Base-by-base conservation (phyloP, 2,888 invertebrate genomes). In the Noctua pronuba region DNA sequence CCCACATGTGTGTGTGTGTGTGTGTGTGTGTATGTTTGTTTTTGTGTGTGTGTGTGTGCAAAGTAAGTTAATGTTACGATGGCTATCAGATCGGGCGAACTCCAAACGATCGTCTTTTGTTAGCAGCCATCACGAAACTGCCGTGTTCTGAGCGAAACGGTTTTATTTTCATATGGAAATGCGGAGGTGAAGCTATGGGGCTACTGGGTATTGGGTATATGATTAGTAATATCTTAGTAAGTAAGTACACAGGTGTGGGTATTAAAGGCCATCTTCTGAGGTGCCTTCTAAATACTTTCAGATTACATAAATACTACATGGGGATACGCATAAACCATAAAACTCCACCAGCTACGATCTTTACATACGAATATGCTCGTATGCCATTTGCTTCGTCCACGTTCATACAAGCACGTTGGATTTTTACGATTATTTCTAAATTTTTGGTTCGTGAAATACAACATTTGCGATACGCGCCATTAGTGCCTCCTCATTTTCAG, bases 51-150 rank as follows among this genome's bases (percentile, higher is more conserved):
- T 80, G 75, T 79, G 86, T 73, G 81, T 78, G 58, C 80, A 79
- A 35, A 72, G 75, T 84, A 77, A 84, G 79, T 87, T 81, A 86
- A 86, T 85, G 85, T 77, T 68, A 76, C 64, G 82, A 79, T 74
- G 46, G 71, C 68, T 87, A 86, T 87, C 86, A 74, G 82, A 85
- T 86, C 77, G 83, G 77, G 73, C 66, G 70, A 49, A 75, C 69
- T 79, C 87, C 76, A 70, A 73, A 75, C 73, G 84, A 77, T 67
- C 74, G 81, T 62, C 84, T 78, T 76, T 81, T 80, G 84, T 85
- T 67, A 38, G 69, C 24, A 35, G 52, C 78, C 65, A 82, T 85
- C 83, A 71, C 31, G 64, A 55, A 73, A 71, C 31, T 64, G n/a
- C 58, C 75, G 73, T 71, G 66, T 49, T 81, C 44, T 60, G 11